These are phyloP conservation scores for Anser brachyrhynchus DNA, from an alignment of 2,113 vertebrate genomes.

Conservation along the genomic window DNA sequence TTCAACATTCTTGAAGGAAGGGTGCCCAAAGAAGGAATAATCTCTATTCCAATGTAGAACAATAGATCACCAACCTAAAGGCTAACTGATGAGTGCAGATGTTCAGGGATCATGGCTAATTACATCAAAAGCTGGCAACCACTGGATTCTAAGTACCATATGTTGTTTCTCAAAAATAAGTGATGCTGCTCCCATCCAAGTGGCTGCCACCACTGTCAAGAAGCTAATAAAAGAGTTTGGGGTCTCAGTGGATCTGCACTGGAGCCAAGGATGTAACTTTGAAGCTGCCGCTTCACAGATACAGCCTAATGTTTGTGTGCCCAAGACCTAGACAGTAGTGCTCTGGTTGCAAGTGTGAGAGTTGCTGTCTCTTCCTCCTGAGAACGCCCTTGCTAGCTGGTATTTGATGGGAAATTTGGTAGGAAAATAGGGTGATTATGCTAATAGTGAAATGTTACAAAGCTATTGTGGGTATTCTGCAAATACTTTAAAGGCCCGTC, in stretches of 20 bases:
- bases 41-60: constrained; percentile 16
- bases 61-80: constrained; percentile 61
- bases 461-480: neutral
- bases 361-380: neutral
- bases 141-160: constrained; percentile 63
- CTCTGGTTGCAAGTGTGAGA: neutral
- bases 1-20: constrained; percentile 43
- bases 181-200: constrained; percentile 32
- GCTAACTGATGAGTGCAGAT: constrained; percentile 58
- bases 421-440: neutral
- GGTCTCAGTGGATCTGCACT: neutral
- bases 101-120: constrained; percentile 65
- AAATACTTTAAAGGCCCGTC: neutral
- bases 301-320: neutral
- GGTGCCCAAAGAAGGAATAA: constrained; percentile 17
- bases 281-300: neutral
- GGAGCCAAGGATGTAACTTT: neutral
- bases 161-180: constrained; percentile 64
- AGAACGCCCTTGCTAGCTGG: neutral
- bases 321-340: neutral
- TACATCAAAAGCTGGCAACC: constrained; percentile 67
- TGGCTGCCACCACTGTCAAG: constrained; percentile 41
- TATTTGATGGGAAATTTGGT: neutral
- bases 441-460: neutral
- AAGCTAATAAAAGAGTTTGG: constrained; percentile 7